phyloP scores from a whole-genome alignment of 2,113 vertebrate species.

The Pachycephala philippinensis region DNA sequence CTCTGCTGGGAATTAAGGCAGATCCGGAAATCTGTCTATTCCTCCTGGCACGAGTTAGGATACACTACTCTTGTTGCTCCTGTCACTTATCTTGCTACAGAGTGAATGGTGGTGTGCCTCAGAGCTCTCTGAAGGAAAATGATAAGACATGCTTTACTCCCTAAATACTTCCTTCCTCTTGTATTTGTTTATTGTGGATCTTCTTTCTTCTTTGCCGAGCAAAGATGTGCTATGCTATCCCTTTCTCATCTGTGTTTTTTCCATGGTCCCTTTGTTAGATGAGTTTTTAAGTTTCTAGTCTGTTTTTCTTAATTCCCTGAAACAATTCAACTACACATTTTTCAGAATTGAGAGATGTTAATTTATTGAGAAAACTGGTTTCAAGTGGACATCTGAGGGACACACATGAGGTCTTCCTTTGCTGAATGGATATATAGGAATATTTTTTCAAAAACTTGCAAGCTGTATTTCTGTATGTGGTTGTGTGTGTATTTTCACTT shows the following conservation, averaged over 20 bases:
- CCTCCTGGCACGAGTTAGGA: background rate
- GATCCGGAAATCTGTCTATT: background rate
- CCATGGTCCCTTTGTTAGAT: background rate
- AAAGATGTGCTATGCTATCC: background rate
- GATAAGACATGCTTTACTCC: background rate
- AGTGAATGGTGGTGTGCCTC: background rate
- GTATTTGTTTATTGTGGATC: background rate
- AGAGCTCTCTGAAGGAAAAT: background rate
- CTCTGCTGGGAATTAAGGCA: background rate
- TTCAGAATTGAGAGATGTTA: background rate
- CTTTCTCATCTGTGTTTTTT: background rate
- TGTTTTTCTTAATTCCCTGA: background rate
- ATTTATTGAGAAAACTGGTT: background rate
- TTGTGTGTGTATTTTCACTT: background rate
- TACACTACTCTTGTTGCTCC: background rate
- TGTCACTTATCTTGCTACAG: background rate
- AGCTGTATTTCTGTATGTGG: background rate
- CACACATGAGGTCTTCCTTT: background rate
- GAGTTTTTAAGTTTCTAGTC: background rate
- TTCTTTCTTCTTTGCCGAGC: background rate
- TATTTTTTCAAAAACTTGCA: background rate
- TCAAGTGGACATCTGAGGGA: background rate
- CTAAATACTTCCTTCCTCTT: background rate
- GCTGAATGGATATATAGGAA: background rate
- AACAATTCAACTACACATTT: fast-evolving